These are phyloP conservation scores for Epicampocera succincta DNA, from an alignment of 2,888 invertebrate genomes.

Conservation along the genomic window DNA sequence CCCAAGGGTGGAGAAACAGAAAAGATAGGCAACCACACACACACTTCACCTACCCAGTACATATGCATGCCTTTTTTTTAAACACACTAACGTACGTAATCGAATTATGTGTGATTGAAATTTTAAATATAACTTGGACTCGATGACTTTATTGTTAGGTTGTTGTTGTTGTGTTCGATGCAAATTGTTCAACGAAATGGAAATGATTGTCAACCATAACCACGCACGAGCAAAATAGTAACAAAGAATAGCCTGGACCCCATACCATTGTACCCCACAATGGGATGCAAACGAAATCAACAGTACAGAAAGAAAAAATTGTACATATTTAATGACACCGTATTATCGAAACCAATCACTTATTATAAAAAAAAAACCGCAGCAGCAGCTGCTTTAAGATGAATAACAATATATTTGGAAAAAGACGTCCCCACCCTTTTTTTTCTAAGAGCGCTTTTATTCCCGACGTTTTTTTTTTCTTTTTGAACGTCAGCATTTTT, in stretches of 20 bases:
- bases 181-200: slow-evolving; percentile 64
- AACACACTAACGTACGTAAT: slow-evolving; percentile 37
- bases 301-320: not conserved
- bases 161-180: slow-evolving; percentile 28
- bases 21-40: slow-evolving; percentile 13
- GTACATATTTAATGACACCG: not conserved
- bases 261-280: not conserved
- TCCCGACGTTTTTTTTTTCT: slow-evolving; percentile 22
- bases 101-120: slow-evolving; percentile 63
- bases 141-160: slow-evolving; percentile 45
- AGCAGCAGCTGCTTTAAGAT: slow-evolving; percentile 2
- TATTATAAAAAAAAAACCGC: not conserved
- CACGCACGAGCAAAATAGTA: slow-evolving; percentile 10
- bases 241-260: not conserved
- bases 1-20: slow-evolving; percentile 46
- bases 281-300: too few species aligned
- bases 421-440: slow-evolving; percentile 58
- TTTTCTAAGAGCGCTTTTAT: slow-evolving; percentile 17
- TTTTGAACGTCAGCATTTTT: not conserved
- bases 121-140: slow-evolving; percentile 64
- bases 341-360: not conserved
- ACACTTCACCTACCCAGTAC: not conserved
- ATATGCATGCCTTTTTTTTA: not conserved
- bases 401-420: not conserved
- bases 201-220: slow-evolving; percentile 55